Conservation (phyloP, 2,797 vertebrate genomes). For the Hafferia zeledoni region DNA sequence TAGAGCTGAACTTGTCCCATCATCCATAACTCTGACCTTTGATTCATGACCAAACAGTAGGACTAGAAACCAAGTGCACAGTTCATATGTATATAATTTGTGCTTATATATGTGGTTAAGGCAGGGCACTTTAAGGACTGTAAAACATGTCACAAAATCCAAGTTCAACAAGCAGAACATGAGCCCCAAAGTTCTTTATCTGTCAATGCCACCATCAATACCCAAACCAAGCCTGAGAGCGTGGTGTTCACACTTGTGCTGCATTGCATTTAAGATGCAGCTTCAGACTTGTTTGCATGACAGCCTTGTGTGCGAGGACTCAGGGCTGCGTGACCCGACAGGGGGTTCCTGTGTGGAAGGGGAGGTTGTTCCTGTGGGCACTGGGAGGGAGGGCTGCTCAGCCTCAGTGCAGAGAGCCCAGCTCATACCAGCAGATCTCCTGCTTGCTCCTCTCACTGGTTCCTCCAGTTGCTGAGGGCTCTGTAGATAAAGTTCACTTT, state of each 20-base stretch:
- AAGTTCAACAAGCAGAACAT: background rate
- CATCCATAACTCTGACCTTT: background rate
- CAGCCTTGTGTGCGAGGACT: fast-evolving
- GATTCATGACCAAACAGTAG: background rate
- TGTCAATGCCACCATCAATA: background rate
- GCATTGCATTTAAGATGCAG: background rate
- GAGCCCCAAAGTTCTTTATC: background rate
- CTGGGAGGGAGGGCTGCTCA: background rate
- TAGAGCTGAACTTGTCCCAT: background rate
- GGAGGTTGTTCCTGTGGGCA: background rate
- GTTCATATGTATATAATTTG: background rate
- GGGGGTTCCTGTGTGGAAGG: background rate
- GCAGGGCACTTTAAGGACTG: background rate
- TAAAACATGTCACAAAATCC: background rate
- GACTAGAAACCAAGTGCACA: background rate
- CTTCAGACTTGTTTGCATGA: background rate
- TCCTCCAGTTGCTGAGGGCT: background rate
- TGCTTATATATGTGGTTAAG: background rate
- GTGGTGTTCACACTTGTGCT: background rate
- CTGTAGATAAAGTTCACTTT: slow-evolving; percentile 27
- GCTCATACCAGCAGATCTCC: background rate
- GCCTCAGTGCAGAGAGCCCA: background rate
- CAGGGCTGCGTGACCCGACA: background rate
- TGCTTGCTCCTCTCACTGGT: background rate
- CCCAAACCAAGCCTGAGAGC: background rate